phyloP scores from a whole-genome alignment of 2,113 vertebrate species.

The Myxocyprinus asiaticus region DNA sequence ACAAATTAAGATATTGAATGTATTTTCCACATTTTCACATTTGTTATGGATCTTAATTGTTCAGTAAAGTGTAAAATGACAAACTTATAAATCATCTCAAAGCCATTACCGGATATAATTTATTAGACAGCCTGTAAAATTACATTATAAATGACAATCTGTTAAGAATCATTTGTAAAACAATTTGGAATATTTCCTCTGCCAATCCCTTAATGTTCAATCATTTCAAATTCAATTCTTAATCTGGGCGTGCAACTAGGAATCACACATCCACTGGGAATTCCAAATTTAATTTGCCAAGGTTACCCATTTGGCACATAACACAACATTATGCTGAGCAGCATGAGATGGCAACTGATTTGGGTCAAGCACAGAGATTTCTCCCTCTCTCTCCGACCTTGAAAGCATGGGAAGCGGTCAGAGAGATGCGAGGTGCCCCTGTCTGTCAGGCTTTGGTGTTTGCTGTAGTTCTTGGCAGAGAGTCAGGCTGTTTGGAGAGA shows the following conservation, averaged over 20 bases:
- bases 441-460: constrained; percentile 34
- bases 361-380: constrained; percentile 41
- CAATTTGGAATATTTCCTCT: neutral
- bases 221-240: constrained; percentile 2
- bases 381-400: constrained; percentile 2
- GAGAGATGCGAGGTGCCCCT: constrained; percentile 14
- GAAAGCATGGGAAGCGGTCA: constrained; percentile 15
- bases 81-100: too few relatives aligned
- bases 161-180: constrained; percentile 8
- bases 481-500: constrained; percentile 37
- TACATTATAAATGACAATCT: neutral
- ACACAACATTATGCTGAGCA: neutral
- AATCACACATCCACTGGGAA: neutral
- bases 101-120: too few relatives aligned
- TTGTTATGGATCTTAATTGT: too few relatives aligned
- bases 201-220: neutral
- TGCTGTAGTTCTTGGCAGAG: constrained; percentile 25
- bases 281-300: constrained; percentile 33
- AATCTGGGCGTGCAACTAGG: neutral
- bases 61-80: too few relatives aligned
- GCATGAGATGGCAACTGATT: constrained; percentile 19
- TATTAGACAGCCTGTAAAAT: too few relatives aligned
- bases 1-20: too few relatives aligned
- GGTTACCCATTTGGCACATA: constrained; percentile 40
- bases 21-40: too few relatives aligned